These are phyloP conservation scores for Leptinotarsa peninsularis DNA, from an alignment of 2,888 invertebrate species.

Conservation along the genomic window DNA sequence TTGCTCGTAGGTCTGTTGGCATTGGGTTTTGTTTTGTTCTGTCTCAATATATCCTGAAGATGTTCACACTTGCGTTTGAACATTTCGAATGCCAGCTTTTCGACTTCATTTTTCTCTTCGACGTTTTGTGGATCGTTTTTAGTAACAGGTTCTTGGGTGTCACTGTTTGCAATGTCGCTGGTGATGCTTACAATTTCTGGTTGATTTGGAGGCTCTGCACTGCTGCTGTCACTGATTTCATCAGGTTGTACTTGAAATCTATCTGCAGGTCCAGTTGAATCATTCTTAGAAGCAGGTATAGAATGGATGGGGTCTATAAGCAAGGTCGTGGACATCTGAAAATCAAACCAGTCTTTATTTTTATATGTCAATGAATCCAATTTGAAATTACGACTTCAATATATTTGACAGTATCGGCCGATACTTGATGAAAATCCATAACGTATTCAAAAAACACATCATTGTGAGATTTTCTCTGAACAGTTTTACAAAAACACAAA, in stretches of 20 bases:
- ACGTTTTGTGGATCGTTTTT: slow-evolving; percentile 47
- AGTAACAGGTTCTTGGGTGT: slow-evolving; percentile 47
- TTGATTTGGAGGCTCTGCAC: neutral
- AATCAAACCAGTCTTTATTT: neutral
- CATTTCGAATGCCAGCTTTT: slow-evolving; percentile 52
- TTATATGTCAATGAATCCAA: no score
- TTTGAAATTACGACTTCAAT: no score
- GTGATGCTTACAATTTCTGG: neutral
- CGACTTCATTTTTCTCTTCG: slow-evolving; percentile 43
- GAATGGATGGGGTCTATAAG: neutral
- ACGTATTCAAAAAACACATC: no score
- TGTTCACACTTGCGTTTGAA: slow-evolving; percentile 58
- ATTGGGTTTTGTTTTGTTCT: slow-evolving; percentile 36
- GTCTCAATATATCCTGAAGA: slow-evolving; percentile 50
- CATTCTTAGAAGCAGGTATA: slow-evolving; percentile 13
- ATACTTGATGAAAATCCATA: no score
- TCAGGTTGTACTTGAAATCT: neutral
- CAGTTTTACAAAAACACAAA: no score
- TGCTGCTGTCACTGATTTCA: neutral
- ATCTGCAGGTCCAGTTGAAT: neutral
- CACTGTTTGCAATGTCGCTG: neutral
- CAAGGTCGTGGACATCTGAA: slow-evolving; percentile 1
- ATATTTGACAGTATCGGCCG: no score
- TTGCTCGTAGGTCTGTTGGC: slow-evolving; percentile 24
- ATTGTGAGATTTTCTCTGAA: no score